phyloP scores from a whole-genome alignment of 2,797 vertebrate species.

The Hemibagrus guttatus region DNA sequence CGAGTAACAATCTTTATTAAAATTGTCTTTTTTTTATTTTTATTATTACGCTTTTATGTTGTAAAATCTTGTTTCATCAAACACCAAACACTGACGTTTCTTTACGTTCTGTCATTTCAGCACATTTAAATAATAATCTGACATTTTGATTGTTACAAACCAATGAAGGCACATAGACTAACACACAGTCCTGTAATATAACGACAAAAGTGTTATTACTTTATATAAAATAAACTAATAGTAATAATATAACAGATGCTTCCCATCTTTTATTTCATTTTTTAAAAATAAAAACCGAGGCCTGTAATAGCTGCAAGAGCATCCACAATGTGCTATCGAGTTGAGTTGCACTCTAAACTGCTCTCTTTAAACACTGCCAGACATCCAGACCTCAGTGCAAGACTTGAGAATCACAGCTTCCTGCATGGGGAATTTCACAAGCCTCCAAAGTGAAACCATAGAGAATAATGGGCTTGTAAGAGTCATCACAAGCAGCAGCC shows the following conservation, averaged over 20 bases:
- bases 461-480: constrained; percentile 39
- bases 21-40: neutral
- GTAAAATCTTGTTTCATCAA: neutral
- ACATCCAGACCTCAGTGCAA: constrained; percentile 35
- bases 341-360: constrained; percentile 42
- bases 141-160: constrained; percentile 34
- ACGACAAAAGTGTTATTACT: constrained; percentile 22
- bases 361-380: constrained; percentile 48
- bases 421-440: constrained; percentile 55
- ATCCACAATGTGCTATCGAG: constrained; percentile 43
- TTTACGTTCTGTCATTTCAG: constrained; percentile 15
- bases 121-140: constrained; percentile 27
- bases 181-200: constrained; percentile 32
- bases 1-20: neutral
- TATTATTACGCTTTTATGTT: constrained; percentile 16
- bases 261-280: neutral
- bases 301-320: neutral
- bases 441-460: constrained; percentile 41
- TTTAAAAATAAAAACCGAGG: neutral
- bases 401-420: constrained; percentile 34
- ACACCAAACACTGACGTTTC: neutral
- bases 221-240: constrained; percentile 46
- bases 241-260: constrained; percentile 7
- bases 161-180: constrained; percentile 36
- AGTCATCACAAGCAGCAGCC: constrained; percentile 38